phyloP scores from a whole-genome alignment of 1,140 invertebrate genomes.

The Drosophila takahashii region DNA sequence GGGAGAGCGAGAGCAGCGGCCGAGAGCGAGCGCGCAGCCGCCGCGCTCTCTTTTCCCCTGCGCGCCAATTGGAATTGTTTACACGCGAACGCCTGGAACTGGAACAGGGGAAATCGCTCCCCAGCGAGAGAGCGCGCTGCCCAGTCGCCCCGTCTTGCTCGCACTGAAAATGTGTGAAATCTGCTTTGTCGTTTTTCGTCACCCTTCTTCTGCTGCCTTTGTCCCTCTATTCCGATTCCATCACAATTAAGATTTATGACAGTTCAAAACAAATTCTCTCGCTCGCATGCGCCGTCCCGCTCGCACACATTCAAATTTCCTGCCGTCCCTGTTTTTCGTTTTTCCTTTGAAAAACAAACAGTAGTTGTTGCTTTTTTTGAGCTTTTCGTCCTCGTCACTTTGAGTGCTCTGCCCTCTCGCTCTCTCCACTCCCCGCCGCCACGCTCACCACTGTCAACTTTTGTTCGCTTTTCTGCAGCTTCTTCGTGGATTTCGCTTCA shows the following conservation, averaged over 20 bases:
- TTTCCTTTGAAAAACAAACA: constrained; percentile 53
- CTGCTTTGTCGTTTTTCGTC: constrained; percentile 51
- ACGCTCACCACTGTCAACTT: constrained; percentile 27
- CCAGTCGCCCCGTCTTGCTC: constrained; percentile 17
- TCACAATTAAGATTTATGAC: constrained; percentile 84
- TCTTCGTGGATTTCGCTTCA: constrained; percentile 48
- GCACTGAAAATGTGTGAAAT: constrained; percentile 41
- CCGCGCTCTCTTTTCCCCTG: constrained; percentile 54
- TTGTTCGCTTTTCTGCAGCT: constrained; percentile 38
- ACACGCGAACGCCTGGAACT: constrained; percentile 60
- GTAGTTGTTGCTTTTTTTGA: constrained; percentile 39
- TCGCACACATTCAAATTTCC: constrained; percentile 52
- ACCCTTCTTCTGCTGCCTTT: constrained; percentile 33
- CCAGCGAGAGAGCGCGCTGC: background rate
- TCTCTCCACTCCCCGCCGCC: constrained; percentile 25
- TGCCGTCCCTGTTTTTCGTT: constrained; percentile 20
- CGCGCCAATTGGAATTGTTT: constrained; percentile 67
- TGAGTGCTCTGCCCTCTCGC: constrained; percentile 32
- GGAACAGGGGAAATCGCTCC: constrained; percentile 56
- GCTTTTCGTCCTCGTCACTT: constrained; percentile 48
- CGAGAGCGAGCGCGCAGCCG: constrained; percentile 30
- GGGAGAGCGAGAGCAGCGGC: constrained; percentile 3
- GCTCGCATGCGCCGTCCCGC: constrained; percentile 68
- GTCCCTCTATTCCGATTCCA: constrained; percentile 62
- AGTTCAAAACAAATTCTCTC: constrained; percentile 81